Evolutionary conservation across 2,888 invertebrate species (phyloP).

Genomic region (Acanthosepion esculentum): DNA sequence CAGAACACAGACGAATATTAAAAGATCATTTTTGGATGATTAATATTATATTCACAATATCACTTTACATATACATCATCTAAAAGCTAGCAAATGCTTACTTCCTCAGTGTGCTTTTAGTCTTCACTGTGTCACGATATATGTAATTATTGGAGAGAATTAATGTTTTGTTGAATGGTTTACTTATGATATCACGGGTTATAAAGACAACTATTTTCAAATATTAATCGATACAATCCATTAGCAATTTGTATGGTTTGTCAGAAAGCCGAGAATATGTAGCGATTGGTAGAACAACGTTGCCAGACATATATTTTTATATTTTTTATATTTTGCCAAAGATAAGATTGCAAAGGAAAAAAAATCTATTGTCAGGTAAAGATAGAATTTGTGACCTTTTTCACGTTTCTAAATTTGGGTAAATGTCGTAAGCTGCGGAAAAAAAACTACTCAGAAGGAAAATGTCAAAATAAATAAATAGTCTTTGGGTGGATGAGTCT

Average conservation of each 20-base stretch:
- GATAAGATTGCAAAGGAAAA: background rate
- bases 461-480: background rate
- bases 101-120: no score
- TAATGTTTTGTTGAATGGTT: no score
- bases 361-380: background rate
- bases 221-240: slow-evolving; percentile 2
- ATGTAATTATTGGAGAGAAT: no score
- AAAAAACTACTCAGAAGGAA: background rate
- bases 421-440: background rate
- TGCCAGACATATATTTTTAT: background rate
- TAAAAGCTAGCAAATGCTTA: no score
- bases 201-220: background rate
- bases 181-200: no score
- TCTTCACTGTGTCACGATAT: no score
- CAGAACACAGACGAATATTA: no score
- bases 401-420: background rate
- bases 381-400: background rate
- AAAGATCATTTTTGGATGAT: no score
- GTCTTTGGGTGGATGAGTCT: background rate
- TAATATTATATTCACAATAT: no score
- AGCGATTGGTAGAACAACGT: background rate
- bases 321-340: background rate
- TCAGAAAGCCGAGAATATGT: background rate
- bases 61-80: no score
- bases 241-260: background rate